These are phyloP conservation scores for Emys orbicularis DNA, from an alignment of 2,797 vertebrate genomes.

Conservation along the genomic window DNA sequence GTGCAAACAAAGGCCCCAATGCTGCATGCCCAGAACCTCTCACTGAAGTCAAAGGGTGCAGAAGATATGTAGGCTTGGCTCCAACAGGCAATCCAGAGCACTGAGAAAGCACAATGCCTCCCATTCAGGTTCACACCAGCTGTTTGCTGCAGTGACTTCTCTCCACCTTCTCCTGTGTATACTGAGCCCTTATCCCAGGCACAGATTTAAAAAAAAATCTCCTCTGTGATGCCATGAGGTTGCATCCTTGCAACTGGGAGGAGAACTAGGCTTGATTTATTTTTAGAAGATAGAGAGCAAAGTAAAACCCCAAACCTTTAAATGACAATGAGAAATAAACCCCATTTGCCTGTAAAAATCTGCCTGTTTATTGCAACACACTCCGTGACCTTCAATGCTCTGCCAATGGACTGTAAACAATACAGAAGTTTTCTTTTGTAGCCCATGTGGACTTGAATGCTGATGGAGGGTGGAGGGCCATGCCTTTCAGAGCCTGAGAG, in stretches of 20 bases:
- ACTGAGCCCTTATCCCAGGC: neutral
- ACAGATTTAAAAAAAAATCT: neutral
- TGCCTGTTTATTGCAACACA: conserved; percentile 69
- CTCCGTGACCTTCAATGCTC: conserved; percentile 66
- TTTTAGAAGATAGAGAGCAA: conserved; percentile 57
- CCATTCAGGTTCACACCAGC: neutral
- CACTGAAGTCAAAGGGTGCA: neutral
- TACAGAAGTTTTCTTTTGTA: conserved; percentile 57
- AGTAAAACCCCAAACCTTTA: conserved; percentile 50
- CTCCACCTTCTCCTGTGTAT: neutral
- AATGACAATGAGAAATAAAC: conserved; percentile 65
- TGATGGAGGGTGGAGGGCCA: conserved; percentile 36
- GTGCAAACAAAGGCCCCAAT: neutral
- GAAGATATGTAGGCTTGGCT: neutral
- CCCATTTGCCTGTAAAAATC: conserved; percentile 34
- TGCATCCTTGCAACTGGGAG: conserved; percentile 13
- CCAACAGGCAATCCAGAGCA: neutral
- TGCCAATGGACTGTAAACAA: conserved; percentile 66
- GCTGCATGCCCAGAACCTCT: neutral
- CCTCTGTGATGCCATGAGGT: neutral
- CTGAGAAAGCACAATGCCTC: neutral
- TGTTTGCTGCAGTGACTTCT: neutral
- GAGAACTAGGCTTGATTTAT: conserved; percentile 39
- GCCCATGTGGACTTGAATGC: conserved; percentile 46
- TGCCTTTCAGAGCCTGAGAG: conserved; percentile 29